Evolutionary conservation across 1,140 invertebrate genomes (phyloP).

Genomic region (Penaeus chinensis): DNA sequence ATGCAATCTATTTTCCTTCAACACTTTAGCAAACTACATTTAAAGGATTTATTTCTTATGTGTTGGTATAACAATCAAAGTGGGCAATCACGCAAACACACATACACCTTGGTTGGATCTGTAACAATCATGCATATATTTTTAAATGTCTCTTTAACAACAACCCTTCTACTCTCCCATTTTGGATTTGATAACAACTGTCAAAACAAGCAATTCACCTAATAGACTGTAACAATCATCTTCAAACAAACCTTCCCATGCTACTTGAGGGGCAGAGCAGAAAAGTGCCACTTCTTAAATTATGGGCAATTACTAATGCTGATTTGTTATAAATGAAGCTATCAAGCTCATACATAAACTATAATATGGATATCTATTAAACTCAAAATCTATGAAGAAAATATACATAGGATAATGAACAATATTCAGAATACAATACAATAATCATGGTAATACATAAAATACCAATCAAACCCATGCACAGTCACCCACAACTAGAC

Average conservation of each 20-base stretch:
- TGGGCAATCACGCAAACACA: constrained; percentile 25
- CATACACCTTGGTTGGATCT: constrained; percentile 24
- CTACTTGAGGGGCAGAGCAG: constrained; percentile 51
- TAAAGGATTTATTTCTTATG: background rate
- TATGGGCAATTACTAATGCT: constrained; percentile 56
- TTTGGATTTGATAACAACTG: constrained; percentile 9
- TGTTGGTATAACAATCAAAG: constrained; percentile 23
- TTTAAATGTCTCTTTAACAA: constrained; percentile 26
- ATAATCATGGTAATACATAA: constrained; percentile 47
- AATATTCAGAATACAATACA: constrained; percentile 45
- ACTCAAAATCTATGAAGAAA: constrained; percentile 53
- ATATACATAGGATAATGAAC: constrained; percentile 51
- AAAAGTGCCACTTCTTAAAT: constrained; percentile 54
- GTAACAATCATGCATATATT: constrained; percentile 38
- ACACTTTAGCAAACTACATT: too few relatives aligned
- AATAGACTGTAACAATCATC: constrained; percentile 25
- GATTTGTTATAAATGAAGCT: constrained; percentile 58
- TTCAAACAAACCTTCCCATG: constrained; percentile 37
- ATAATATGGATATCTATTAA: constrained; percentile 55
- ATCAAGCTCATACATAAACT: constrained; percentile 53
- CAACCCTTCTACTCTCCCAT: background rate
- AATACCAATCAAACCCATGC: constrained; percentile 56
- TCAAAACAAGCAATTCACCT: constrained; percentile 17
- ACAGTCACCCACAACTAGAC: constrained; percentile 53
- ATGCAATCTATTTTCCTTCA: too few relatives aligned